phyloP scores from a whole-genome alignment of 2,113 vertebrate species.

The Datnioides undecimradiatus region DNA sequence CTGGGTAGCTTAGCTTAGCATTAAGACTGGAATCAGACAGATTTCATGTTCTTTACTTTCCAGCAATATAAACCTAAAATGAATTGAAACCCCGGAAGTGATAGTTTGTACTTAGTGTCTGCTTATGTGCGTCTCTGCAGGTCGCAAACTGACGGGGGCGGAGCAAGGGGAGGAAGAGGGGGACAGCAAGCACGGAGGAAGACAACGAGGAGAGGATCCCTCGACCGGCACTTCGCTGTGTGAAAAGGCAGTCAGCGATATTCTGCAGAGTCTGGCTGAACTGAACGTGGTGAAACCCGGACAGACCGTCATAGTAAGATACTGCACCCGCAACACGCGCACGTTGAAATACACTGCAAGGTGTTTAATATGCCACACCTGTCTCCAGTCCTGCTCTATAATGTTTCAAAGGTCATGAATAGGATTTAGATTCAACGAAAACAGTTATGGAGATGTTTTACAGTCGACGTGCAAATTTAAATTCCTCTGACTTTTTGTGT shows the following conservation, averaged over 20 bases:
- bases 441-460: neutral
- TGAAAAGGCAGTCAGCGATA: constrained; percentile 84
- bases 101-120: neutral
- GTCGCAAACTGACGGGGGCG: constrained; percentile 75
- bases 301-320: constrained; percentile 81
- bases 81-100: neutral
- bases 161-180: constrained; percentile 69
- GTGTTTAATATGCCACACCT: neutral
- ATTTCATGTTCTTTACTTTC: too few species aligned
- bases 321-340: too few species aligned
- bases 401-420: neutral
- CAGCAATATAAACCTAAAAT: neutral
- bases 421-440: neutral
- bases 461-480: too few species aligned
- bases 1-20: neutral
- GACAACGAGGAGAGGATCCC: constrained; percentile 46
- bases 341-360: neutral
- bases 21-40: too few species aligned
- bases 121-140: constrained; percentile 66
- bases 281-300: constrained; percentile 83
- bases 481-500: neutral
- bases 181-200: constrained; percentile 51
- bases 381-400: neutral
- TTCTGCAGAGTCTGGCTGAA: constrained; percentile 83
- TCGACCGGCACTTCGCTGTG: constrained; percentile 65